Conservation (phyloP, 2,888 invertebrate species). For the Andrena praecox region DNA sequence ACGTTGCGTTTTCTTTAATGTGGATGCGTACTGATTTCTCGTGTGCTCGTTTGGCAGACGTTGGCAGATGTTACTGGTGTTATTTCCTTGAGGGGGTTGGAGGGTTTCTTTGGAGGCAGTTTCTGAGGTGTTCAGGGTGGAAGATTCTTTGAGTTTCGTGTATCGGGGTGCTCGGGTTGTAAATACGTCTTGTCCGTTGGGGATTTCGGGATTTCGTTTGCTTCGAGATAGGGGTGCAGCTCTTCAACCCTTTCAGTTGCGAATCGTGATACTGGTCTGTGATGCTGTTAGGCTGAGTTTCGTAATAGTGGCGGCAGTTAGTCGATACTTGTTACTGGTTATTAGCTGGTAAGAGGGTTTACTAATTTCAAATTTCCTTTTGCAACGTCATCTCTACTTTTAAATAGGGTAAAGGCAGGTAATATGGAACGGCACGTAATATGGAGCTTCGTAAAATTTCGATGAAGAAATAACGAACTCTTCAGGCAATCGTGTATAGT, state of each 20-base stretch:
- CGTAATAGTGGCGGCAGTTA: neutral
- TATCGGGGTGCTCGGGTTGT: neutral
- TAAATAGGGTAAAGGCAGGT: too few species aligned
- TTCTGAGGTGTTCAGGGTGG: neutral
- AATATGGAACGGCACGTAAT: too few species aligned
- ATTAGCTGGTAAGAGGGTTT: too few species aligned
- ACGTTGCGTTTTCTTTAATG: neutral
- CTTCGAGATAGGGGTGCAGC: neutral
- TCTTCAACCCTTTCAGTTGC: neutral
- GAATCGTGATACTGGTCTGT: neutral
- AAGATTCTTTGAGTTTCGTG: neutral
- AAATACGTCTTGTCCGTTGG: neutral
- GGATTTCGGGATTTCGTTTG: neutral
- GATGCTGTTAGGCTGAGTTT: neutral
- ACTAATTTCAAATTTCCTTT: too few species aligned
- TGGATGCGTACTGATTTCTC: neutral
- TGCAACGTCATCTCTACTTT: too few species aligned
- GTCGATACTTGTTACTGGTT: too few species aligned
- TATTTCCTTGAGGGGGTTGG: neutral
- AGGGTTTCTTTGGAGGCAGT: neutral
- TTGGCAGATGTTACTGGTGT: neutral
- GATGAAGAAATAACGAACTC: too few species aligned
- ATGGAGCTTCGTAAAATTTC: too few species aligned
- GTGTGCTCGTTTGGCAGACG: neutral
- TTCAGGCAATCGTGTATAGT: too few species aligned